Conservation (phyloP, 2,113 vertebrate genomes). For the Andinoacara biseriatus region DNA sequence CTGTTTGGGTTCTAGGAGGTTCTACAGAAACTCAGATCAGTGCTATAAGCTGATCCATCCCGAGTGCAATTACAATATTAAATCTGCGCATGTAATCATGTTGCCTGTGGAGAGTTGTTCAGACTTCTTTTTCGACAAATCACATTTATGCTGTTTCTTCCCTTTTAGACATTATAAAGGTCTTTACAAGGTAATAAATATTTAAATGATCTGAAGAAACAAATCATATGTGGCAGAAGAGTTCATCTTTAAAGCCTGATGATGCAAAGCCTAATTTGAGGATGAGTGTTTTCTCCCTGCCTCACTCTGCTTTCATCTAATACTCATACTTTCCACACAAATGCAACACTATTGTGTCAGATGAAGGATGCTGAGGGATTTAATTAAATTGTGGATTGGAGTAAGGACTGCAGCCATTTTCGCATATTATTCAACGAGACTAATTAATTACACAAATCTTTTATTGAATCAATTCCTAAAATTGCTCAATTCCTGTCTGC, state of each 20-base stretch:
- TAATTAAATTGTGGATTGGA: slow-evolving; percentile 47
- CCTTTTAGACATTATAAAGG: not conserved
- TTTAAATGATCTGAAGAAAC: slow-evolving; percentile 1
- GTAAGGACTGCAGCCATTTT: slow-evolving; percentile 27
- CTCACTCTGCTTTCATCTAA: not conserved
- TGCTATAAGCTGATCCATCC: not conserved
- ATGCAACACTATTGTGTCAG: slow-evolving; percentile 9
- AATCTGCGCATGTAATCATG: slow-evolving; percentile 11
- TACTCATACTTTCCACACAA: slow-evolving; percentile 24
- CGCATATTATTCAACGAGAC: slow-evolving; percentile 36
- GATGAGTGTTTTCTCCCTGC: not conserved
- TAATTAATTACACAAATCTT: slow-evolving; percentile 47
- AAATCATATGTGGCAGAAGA: not conserved
- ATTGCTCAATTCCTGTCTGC: slow-evolving; percentile 44
- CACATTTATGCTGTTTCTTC: not conserved
- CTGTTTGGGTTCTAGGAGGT: not conserved
- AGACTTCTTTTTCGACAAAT: not conserved
- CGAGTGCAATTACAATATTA: not conserved
- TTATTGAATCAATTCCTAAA: slow-evolving; percentile 43
- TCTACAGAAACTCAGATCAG: not conserved
- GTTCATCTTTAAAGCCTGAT: not conserved
- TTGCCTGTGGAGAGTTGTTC: not conserved
- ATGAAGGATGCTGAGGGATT: slow-evolving; percentile 42
- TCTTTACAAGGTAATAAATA: not conserved
- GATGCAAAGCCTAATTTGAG: slow-evolving; percentile 13